These are phyloP conservation scores for Hippopotamus amphibius DNA, from an alignment of 2,113 vertebrate genomes.

Conservation along the genomic window DNA sequence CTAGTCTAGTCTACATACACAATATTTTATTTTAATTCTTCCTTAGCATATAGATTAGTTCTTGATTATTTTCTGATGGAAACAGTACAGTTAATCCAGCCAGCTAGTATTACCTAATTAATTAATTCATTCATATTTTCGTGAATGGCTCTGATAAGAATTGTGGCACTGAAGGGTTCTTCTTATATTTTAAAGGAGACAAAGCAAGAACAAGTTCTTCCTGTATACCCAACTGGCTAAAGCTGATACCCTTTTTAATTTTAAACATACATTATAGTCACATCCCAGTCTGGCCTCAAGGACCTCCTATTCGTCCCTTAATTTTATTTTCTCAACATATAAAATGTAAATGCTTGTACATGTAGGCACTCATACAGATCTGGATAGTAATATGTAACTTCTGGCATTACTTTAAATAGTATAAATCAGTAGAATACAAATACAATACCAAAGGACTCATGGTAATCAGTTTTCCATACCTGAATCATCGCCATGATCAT, in stretches of 20 bases:
- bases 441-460: not conserved
- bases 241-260: not conserved
- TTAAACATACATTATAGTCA: not conserved
- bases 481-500: not conserved
- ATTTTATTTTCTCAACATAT: not conserved
- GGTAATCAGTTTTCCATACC: not conserved
- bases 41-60: not conserved
- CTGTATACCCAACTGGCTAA: not conserved
- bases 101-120: not conserved
- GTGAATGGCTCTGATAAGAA: not conserved
- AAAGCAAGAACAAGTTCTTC: not conserved
- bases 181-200: not conserved
- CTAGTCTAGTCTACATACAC: not conserved
- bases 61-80: not conserved
- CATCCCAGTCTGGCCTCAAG: not conserved
- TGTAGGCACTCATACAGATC: not conserved
- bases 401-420: not conserved
- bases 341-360: not conserved
- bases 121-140: not conserved
- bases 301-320: not conserved
- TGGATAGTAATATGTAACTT: not conserved
- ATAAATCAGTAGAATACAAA: not conserved
- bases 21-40: not conserved
- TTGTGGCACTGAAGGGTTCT: not conserved
- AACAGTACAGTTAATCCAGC: not conserved